phyloP scores from a whole-genome alignment of 1,140 invertebrate genomes.

The Drosophila elegans region DNA sequence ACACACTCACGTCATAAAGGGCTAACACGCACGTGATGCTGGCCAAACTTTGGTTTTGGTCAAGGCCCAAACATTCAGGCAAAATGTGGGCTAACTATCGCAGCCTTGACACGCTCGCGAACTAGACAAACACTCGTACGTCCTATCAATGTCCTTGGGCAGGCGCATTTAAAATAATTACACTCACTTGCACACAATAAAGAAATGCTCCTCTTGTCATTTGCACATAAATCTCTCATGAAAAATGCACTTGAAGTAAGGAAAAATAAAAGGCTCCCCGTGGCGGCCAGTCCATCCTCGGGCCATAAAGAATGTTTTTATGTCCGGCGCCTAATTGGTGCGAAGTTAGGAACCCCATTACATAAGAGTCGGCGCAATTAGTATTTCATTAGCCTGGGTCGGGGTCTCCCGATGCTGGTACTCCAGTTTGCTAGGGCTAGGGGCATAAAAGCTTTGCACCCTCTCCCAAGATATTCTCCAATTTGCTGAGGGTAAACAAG shows the following conservation, averaged over 20 bases:
- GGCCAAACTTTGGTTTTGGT: conserved; percentile 58
- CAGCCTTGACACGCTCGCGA: conserved; percentile 58
- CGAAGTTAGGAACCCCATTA: conserved; percentile 55
- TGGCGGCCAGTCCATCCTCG: conserved; percentile 6
- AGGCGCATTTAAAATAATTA: conserved; percentile 70
- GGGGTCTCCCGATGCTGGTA: conserved; percentile 5
- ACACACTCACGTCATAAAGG: background rate
- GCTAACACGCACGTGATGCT: conserved; percentile 45
- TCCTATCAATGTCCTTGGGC: conserved; percentile 10
- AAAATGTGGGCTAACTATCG: conserved; percentile 33
- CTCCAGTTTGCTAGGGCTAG: background rate
- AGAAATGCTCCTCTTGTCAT: conserved; percentile 27
- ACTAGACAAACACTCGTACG: conserved; percentile 13
- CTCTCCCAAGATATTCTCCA: conserved; percentile 8
- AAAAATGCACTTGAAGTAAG: conserved; percentile 44
- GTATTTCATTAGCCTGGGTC: conserved; percentile 59
- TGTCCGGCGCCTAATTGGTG: conserved; percentile 61
- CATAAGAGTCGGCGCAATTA: conserved; percentile 72
- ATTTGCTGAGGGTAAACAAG: conserved; percentile 38
- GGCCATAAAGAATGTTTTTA: conserved; percentile 61
- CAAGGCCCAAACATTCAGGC: conserved; percentile 54
- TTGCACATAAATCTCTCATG: conserved; percentile 52
- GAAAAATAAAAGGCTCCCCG: conserved; percentile 31
- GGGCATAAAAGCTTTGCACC: background rate
- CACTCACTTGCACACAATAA: conserved; percentile 35